Evolutionary conservation across 2,113 vertebrate genomes (phyloP).

Genomic region (Dascyllus trimaculatus): DNA sequence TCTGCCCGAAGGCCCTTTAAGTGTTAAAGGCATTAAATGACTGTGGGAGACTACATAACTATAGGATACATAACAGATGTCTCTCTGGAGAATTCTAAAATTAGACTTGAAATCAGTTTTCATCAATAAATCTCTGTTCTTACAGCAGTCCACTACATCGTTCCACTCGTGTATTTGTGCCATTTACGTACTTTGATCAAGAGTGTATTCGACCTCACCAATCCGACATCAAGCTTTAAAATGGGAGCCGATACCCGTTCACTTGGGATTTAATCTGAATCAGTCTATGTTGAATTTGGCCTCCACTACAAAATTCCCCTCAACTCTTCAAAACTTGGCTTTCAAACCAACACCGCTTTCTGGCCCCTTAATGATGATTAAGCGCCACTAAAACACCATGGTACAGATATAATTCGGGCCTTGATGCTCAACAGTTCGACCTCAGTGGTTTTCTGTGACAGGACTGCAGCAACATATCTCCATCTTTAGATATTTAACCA

Average conservation of each 20-base stretch:
- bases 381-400: conserved; percentile 9
- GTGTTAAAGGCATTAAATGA: conserved; percentile 26
- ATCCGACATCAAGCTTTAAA: conserved; percentile 2
- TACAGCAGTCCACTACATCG: background rate
- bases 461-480: conserved; percentile 25
- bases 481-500: conserved; percentile 3
- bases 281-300: conserved; percentile 21
- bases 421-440: conserved; percentile 20
- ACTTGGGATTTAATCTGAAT: conserved; percentile 17
- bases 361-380: conserved; percentile 40
- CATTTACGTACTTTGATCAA: background rate
- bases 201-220: background rate
- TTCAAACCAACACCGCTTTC: conserved; percentile 21
- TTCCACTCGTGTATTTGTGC: background rate
- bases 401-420: background rate
- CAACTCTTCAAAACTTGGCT: conserved; percentile 18
- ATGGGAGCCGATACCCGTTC: conserved; percentile 9
- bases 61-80: background rate
- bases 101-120: too few species aligned
- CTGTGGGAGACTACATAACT: background rate
- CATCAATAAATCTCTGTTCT: too few species aligned
- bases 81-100: background rate
- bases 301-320: conserved; percentile 13
- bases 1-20: conserved; percentile 31
- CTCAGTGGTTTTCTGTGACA: conserved; percentile 25